Base-by-base conservation (phyloP, 2,113 vertebrate genomes). In the Tetraodon nigroviridis region DNA sequence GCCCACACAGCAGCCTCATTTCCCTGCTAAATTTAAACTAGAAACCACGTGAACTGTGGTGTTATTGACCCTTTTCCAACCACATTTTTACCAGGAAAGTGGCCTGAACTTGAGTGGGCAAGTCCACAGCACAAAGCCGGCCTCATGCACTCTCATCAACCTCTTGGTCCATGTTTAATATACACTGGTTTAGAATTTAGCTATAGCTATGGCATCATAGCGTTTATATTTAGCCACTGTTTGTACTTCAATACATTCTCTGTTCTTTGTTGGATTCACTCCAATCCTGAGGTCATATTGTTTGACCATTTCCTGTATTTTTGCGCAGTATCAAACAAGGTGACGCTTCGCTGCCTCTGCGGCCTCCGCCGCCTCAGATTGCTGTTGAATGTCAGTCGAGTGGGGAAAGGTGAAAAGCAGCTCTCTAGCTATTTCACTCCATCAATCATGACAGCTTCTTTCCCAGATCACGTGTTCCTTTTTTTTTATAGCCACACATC, bases 1-100 rank as follows among this genome's bases (percentile, higher is more conserved):
- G 71, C 86, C 85, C 86, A 89, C 89, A 86, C 78, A 82, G 65
- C 61, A 73, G 74, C 81, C 86, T 90, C 78, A 84, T 87, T 90
- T 86, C 66, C 68, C 67, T 67, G 84, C 88, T 91, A 90, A 86
- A 87, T 88, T 89, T 90, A 89, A 87, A 77, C 74, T 24, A 78
- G 54, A 73, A 81, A 73, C 80, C 70, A 67, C 32, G 81, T 64
- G 84, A 81, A 78, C 78, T 62, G 55, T 60, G 70, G 81, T 78
- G 70, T 64, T 81, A 80, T 80, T 81, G 50, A 78, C 69, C 80
- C 75, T 51, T 74, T 76, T 69, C 62, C 54, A 80, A 42, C 71
- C 65, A 51, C 22, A 48, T 65, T 65, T 66, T 58, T 79, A 21
- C 55, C 47, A 55, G 58, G 55, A 76, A 52, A 71, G 60, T 76